Conservation (phyloP, 1,140 invertebrate genomes). For the Neodiprion fabricii region DNA sequence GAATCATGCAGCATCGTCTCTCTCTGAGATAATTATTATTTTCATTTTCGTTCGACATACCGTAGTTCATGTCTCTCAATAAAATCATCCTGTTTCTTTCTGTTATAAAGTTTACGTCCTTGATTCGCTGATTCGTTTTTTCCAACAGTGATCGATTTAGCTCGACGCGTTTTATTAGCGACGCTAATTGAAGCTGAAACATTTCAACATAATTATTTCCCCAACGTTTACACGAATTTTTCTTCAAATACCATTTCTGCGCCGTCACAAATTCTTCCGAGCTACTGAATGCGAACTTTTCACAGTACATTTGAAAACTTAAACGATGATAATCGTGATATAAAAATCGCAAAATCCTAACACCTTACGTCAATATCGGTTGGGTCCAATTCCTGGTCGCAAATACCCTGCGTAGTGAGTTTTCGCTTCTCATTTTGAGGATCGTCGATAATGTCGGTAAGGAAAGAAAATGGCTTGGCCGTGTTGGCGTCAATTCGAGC, state of each 20-base stretch:
- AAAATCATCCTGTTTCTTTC: constrained; percentile 27
- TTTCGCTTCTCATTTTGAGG: constrained; percentile 11
- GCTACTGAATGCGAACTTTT: too few relatives aligned
- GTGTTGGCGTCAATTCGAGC: constrained; percentile 31
- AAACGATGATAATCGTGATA: too few relatives aligned
- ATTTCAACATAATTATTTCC: background rate
- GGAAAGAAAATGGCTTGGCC: constrained; percentile 37
- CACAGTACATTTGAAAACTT: too few relatives aligned
- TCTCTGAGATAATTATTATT: background rate
- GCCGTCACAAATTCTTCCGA: too few relatives aligned
- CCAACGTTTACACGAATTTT: too few relatives aligned
- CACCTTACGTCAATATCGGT: constrained; percentile 36
- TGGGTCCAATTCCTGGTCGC: background rate
- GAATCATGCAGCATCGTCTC: background rate
- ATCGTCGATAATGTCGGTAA: constrained; percentile 32
- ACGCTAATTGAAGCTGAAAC: constrained; percentile 35
- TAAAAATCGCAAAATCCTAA: background rate
- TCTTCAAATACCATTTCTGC: too few relatives aligned
- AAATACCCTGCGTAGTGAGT: constrained; percentile 17
- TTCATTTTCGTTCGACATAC: background rate
- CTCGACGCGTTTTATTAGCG: constrained; percentile 34
- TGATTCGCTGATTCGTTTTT: constrained; percentile 32
- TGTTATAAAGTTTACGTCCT: constrained; percentile 31
- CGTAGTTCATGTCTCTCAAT: constrained; percentile 24
- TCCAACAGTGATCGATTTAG: constrained; percentile 36